phyloP scores from a whole-genome alignment of 1,140 invertebrate species.

The Neelides sp. region DNA sequence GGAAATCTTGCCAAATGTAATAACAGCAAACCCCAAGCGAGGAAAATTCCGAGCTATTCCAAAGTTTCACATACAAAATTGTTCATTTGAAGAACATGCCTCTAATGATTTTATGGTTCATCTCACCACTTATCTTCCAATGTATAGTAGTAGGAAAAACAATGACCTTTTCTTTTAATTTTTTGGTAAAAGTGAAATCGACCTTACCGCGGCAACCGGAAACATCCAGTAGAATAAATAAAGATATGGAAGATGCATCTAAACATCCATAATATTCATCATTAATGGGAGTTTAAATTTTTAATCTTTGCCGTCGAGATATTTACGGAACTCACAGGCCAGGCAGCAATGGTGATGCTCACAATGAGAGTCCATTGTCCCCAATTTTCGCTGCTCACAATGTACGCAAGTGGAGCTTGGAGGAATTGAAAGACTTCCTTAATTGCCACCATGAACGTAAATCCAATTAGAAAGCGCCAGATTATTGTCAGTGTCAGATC shows the following conservation, averaged over 20 bases:
- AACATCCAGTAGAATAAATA: constrained; percentile 53
- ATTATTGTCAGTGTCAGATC: constrained; percentile 20
- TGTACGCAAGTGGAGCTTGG: constrained; percentile 22
- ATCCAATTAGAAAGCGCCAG: constrained; percentile 27
- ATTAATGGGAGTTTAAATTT: too few species aligned
- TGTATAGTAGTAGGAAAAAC: not conserved
- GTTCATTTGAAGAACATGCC: constrained; percentile 6
- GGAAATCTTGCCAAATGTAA: constrained; percentile 72
- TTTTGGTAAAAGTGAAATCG: not conserved
- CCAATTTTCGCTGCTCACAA: constrained; percentile 51
- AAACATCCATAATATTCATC: too few species aligned
- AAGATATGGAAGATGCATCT: not conserved
- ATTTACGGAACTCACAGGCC: not conserved
- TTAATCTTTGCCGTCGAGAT: too few species aligned
- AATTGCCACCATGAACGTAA: constrained; percentile 29
- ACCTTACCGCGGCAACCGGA: constrained; percentile 54
- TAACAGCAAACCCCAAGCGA: constrained; percentile 67
- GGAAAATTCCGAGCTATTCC: constrained; percentile 56
- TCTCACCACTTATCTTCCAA: too few species aligned
- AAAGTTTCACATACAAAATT: too few species aligned
- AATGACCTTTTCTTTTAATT: too few species aligned
- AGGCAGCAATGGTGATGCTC: constrained; percentile 37
- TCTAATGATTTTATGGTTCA: too few species aligned
- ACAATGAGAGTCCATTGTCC: constrained; percentile 62
- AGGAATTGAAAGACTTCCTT: constrained; percentile 36